phyloP scores from a whole-genome alignment of 2,113 vertebrate species.

The Notarius quadriscutis region DNA sequence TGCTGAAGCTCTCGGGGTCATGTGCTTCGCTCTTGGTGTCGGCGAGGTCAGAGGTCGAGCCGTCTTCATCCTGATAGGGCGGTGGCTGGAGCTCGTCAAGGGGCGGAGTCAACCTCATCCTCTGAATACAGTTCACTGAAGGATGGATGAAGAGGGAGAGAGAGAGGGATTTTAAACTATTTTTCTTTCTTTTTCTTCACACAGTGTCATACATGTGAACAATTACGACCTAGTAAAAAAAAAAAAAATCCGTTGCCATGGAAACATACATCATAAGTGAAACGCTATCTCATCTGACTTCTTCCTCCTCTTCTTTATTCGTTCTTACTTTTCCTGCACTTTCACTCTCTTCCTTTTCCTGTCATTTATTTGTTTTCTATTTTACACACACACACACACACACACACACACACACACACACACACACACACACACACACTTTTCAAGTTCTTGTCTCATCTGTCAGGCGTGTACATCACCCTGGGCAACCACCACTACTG shows the following conservation, averaged over 20 bases:
- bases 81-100: constrained; percentile 95
- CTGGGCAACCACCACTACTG: too few species aligned
- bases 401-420: not conserved
- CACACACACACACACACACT: not conserved
- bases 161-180: not conserved
- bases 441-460: too few species aligned
- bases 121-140: constrained; percentile 93
- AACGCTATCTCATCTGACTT: not conserved
- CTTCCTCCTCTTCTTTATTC: not conserved
- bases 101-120: constrained; percentile 92
- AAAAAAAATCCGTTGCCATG: not conserved
- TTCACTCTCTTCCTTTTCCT: not conserved
- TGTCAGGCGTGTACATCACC: too few species aligned
- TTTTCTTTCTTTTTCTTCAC: not conserved
- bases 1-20: constrained; percentile 86
- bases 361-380: not conserved
- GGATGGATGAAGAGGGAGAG: not conserved
- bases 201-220: not conserved
- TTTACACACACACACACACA: not conserved
- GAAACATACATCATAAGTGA: not conserved
- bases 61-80: constrained; percentile 94
- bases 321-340: not conserved
- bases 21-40: constrained; percentile 88
- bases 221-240: not conserved
- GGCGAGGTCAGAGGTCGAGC: constrained; percentile 88